phyloP scores from a whole-genome alignment of 53 echinoderm and acorn worm genomes.

The Temnopleurus reevesii region DNA sequence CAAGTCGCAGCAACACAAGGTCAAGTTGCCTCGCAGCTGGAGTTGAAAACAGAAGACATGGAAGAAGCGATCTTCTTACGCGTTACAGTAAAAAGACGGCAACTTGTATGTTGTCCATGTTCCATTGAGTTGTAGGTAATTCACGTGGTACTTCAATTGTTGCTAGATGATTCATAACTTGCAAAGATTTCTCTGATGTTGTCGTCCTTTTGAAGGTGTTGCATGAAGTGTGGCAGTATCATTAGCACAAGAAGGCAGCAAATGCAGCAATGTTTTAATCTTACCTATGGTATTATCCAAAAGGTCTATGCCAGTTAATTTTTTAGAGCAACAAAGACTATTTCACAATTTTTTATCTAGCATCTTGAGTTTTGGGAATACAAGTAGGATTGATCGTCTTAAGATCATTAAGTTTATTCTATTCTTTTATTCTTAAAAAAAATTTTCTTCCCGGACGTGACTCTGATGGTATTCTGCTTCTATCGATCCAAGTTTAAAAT shows the following conservation, averaged over 20 bases:
- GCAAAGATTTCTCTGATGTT: not conserved
- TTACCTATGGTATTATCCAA: too few relatives aligned
- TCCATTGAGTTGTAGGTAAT: not conserved
- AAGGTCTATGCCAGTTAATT: too few relatives aligned
- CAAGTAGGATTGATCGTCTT: too few relatives aligned
- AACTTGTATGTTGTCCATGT: not conserved
- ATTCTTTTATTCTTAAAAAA: too few relatives aligned
- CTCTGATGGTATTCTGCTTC: too few relatives aligned
- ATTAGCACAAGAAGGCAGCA: conserved; percentile 2
- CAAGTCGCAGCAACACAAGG: not conserved
- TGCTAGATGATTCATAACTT: not conserved
- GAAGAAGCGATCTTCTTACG: not conserved
- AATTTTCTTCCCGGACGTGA: too few relatives aligned
- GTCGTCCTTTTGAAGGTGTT: not conserved
- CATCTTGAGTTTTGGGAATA: too few relatives aligned
- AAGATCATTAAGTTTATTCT: too few relatives aligned
- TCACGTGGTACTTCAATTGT: not conserved
- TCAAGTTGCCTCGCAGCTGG: not conserved
- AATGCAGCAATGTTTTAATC: conserved; percentile 26
- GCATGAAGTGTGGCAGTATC: not conserved
- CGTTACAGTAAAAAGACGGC: not conserved
- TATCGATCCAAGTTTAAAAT: too few relatives aligned
- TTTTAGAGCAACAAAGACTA: too few relatives aligned
- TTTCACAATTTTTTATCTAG: too few relatives aligned
- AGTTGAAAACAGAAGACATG: not conserved